These are phyloP conservation scores for Paramormyrops kingsleyae DNA, from an alignment of 2,113 vertebrate species.

Conservation along the genomic window DNA sequence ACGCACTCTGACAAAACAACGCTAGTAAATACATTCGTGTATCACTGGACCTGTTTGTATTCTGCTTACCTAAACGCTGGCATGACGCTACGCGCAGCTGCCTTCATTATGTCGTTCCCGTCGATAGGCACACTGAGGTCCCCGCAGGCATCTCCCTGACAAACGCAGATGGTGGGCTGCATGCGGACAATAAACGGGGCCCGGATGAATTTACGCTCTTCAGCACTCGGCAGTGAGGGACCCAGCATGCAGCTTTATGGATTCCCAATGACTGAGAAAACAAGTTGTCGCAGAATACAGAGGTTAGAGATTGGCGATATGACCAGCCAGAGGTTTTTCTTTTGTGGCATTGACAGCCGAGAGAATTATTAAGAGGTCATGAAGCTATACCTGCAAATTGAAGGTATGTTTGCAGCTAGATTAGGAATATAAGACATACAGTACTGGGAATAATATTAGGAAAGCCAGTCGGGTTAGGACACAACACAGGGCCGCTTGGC, in stretches of 20 bases:
- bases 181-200: background rate
- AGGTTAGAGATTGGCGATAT: slow-evolving; percentile 13
- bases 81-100: background rate
- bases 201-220: background rate
- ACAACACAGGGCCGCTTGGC: background rate
- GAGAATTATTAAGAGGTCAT: background rate
- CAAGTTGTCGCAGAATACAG: background rate
- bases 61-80: background rate
- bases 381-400: background rate
- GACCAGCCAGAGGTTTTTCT: background rate
- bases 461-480: background rate
- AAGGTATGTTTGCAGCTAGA: background rate
- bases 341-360: background rate
- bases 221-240: background rate
- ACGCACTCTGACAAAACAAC: background rate
- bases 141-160: background rate
- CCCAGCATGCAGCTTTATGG: background rate
- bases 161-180: background rate
- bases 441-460: background rate
- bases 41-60: background rate
- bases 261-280: background rate
- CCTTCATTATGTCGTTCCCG: background rate
- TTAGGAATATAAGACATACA: background rate
- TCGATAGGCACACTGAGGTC: background rate
- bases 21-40: background rate